Conservation (phyloP, 2,113 vertebrate genomes). For the Hippoglossus stenolepis region DNA sequence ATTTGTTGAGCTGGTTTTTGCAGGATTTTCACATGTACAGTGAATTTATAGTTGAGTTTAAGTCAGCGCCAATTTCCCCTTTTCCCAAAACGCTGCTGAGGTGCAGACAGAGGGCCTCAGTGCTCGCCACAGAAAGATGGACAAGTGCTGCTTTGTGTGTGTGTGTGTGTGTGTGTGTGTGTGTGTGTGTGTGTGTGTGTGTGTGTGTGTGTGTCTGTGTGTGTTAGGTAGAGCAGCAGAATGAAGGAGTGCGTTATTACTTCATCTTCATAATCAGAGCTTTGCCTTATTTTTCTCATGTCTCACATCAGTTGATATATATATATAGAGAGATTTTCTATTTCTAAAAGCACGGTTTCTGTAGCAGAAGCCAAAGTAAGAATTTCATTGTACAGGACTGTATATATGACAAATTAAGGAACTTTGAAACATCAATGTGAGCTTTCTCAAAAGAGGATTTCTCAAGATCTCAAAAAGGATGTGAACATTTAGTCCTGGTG, state of each 20-base stretch:
- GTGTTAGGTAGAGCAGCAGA: background rate
- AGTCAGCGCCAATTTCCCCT: constrained; percentile 12
- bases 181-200: background rate
- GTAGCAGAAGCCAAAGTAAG: too few species aligned
- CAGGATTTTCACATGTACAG: constrained; percentile 33
- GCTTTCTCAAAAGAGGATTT: background rate
- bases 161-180: constrained; percentile 9
- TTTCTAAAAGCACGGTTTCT: too few species aligned
- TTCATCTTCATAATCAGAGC: background rate
- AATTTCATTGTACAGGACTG: too few species aligned
- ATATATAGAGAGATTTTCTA: too few species aligned
- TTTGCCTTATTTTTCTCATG: too few species aligned
- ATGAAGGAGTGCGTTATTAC: too few species aligned
- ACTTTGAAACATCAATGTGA: too few species aligned
- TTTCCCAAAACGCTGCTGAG: constrained; percentile 22
- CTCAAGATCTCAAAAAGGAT: background rate
- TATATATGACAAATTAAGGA: too few species aligned
- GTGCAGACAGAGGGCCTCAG: constrained; percentile 75
- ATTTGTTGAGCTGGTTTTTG: constrained; percentile 2
- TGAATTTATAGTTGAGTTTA: constrained; percentile 17
- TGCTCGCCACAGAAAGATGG: constrained; percentile 42
- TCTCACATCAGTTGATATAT: too few species aligned
- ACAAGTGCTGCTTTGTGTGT: constrained; percentile 73
- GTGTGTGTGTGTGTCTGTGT: constrained; percentile 32
- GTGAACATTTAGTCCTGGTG: background rate